These are phyloP conservation scores for Microplitis mediator DNA, from an alignment of 1,140 invertebrate species.

Conservation along the genomic window DNA sequence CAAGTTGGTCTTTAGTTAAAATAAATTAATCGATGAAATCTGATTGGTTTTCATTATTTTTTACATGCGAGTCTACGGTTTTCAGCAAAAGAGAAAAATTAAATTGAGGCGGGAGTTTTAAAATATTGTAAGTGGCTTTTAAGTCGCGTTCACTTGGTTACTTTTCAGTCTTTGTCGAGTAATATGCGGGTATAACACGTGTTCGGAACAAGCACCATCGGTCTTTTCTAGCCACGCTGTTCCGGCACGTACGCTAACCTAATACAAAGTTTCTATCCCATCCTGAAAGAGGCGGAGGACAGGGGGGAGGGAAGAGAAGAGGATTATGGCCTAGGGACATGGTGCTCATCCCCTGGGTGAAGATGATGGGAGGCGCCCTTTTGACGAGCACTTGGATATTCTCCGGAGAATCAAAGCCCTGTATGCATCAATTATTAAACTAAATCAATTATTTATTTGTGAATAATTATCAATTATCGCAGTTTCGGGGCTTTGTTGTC, in stretches of 20 bases:
- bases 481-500: too few relatives aligned
- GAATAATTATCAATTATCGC: slow-evolving; percentile 18
- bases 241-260: slow-evolving; percentile 32
- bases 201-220: slow-evolving; percentile 32
- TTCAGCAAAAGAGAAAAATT: neutral
- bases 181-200: slow-evolving; percentile 33
- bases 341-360: slow-evolving; percentile 15
- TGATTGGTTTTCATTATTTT: too few relatives aligned
- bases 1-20: too few relatives aligned
- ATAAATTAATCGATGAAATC: too few relatives aligned
- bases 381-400: slow-evolving; percentile 19
- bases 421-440: neutral
- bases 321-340: slow-evolving; percentile 19
- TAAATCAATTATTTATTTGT: neutral
- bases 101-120: neutral
- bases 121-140: neutral
- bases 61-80: too few relatives aligned
- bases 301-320: neutral
- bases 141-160: neutral
- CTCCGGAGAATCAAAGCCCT: slow-evolving; percentile 4
- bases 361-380: slow-evolving; percentile 16
- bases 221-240: slow-evolving; percentile 30
- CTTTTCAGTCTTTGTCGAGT: slow-evolving; percentile 10
- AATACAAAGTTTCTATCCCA: slow-evolving; percentile 35
- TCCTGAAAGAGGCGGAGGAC: neutral